Percentiles rank a stretch among this genome's conserved stretches.
Conservation (phyloP, 2,797 vertebrate species). For the Alca torda region DNA sequence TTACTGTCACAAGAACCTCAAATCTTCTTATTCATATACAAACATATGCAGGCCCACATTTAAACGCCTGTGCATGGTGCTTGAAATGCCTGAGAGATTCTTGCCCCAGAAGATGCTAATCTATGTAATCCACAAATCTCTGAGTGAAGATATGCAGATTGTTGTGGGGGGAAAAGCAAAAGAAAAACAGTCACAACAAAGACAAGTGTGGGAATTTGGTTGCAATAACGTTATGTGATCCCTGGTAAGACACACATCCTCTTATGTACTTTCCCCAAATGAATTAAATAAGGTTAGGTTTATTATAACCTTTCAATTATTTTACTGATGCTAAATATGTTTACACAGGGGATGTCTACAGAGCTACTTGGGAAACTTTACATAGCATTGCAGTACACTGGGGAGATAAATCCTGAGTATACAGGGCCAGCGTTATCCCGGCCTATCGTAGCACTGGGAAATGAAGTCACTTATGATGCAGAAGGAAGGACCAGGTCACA, state of each 20-base stretch:
- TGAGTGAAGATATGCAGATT: neutral
- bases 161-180: neutral
- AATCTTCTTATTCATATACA: neutral
- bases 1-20: neutral
- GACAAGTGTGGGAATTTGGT: neutral
- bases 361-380: conserved; percentile 14
- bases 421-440: neutral
- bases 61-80: neutral
- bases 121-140: neutral
- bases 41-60: neutral
- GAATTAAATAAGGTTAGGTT: neutral
- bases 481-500: neutral
- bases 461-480: neutral
- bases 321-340: conserved; percentile 22
- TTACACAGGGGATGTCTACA: neutral
- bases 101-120: neutral
- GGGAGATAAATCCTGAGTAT: neutral
- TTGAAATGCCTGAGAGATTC: neutral
- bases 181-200: neutral
- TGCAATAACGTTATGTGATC: neutral
- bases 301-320: conserved; percentile 21
- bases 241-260: neutral
- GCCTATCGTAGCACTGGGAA: neutral
- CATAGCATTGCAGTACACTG: neutral
- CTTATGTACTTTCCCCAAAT: neutral